Evolutionary conservation across 2,888 invertebrate genomes (phyloP).

Genomic region (Danaus chrysippus): DNA sequence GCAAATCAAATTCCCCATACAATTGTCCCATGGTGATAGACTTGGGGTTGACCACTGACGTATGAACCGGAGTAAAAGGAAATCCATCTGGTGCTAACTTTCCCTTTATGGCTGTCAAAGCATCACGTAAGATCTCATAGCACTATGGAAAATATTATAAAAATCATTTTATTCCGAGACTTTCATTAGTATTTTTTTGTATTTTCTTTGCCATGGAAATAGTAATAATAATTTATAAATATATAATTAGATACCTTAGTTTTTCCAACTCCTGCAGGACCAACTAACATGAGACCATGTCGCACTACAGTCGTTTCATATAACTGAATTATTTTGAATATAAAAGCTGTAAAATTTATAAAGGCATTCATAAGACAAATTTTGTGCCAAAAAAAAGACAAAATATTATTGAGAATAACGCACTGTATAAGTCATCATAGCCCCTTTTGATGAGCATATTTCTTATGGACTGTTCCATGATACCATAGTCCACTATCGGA

Average conservation of each 20-base stretch:
- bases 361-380: no score
- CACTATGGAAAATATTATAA: conserved; percentile 61
- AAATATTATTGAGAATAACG: conserved; percentile 37
- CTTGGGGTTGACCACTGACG: conserved; percentile 87
- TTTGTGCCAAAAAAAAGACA: not conserved
- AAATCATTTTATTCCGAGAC: not conserved
- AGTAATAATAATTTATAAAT: not conserved
- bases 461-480: conserved; percentile 82
- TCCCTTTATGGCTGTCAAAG: conserved; percentile 82
- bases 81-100: conserved; percentile 84
- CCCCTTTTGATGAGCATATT: conserved; percentile 73
- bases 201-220: conserved; percentile 24
- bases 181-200: not conserved
- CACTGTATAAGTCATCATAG: conserved; percentile 83
- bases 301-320: conserved; percentile 91
- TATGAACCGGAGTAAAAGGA: conserved; percentile 81
- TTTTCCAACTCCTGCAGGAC: conserved; percentile 89
- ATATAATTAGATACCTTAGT: conserved; percentile 81
- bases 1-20: conserved; percentile 89
- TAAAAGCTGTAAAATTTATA: conserved; percentile 74
- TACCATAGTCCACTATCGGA: conserved; percentile 85
- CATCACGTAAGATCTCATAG: conserved; percentile 82
- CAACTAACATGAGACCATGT: conserved; percentile 91
- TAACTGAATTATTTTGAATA: conserved; percentile 87
- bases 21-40: conserved; percentile 91